Percentiles rank a stretch among this genome's conserved stretches.
These are phyloP conservation scores for Pedionomus torquatus DNA, from an alignment of 2,113 vertebrate genomes.

Conservation along the genomic window DNA sequence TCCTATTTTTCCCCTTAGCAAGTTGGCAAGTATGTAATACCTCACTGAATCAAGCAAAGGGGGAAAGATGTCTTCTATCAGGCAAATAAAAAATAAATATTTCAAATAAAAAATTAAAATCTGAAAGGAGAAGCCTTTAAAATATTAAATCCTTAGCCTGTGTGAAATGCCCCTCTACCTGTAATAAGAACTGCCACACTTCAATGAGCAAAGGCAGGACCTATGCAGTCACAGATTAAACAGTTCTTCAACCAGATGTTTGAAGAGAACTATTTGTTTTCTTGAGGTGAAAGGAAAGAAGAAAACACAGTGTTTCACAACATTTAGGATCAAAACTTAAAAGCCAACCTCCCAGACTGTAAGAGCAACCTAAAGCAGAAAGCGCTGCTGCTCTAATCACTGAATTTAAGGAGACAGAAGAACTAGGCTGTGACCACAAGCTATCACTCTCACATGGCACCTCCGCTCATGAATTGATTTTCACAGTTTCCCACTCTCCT, in stretches of 20 bases:
- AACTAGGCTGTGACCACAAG: neutral
- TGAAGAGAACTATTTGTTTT: neutral
- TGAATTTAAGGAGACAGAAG: neutral
- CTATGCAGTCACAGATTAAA: neutral
- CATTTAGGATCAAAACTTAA: neutral
- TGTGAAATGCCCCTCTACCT: neutral
- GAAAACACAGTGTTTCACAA: neutral
- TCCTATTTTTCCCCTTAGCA: neutral
- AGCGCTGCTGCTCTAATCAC: neutral
- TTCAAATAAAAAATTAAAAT: neutral
- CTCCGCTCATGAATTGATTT: neutral
- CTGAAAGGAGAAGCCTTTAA: neutral
- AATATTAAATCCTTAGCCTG: neutral
- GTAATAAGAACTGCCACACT: neutral
- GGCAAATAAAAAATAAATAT: neutral
- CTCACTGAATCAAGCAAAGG: neutral
- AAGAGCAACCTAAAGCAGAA: neutral
- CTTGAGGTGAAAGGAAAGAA: neutral
- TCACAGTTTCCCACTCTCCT: neutral
- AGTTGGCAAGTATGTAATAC: neutral
- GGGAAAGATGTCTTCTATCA: neutral
- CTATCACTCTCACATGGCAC: neutral
- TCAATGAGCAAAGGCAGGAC: neutral
- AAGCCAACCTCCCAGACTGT: neutral
- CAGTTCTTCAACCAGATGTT: neutral